Percentiles rank a stretch among this genome's conserved stretches.
Conservation (phyloP, 37 sponge, comb jelly and placozoan genomes). For the Chondrilla cf. caribensis region DNA sequence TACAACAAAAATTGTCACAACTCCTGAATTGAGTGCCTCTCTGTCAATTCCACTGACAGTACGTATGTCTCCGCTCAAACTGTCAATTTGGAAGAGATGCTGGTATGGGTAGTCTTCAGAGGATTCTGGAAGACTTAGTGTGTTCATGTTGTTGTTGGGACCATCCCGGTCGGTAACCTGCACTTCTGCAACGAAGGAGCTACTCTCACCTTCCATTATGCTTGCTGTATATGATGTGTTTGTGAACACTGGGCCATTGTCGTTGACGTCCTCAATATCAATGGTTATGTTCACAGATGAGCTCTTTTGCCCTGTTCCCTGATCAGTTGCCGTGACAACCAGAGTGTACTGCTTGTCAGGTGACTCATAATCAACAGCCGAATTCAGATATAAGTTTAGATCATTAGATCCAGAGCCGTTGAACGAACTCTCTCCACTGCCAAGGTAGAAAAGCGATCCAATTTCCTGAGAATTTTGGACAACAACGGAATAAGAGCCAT, state of each 20-base stretch:
- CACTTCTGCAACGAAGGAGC: conserved; percentile 26
- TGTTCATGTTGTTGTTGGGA: conserved; percentile 6
- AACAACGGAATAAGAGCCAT: not conserved
- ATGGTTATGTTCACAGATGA: conserved; percentile 35
- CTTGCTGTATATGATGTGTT: conserved; percentile 16
- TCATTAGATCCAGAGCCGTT: conserved; percentile 2
- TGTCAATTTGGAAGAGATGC: conserved; percentile 13
- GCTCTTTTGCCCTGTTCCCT: conserved; percentile 18
- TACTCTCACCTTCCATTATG: conserved; percentile 28
- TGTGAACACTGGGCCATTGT: conserved; percentile 60
- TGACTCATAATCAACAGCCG: conserved; percentile 27
- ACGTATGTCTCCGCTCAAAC: conserved; percentile 29
- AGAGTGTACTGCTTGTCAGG: conserved; percentile 28
- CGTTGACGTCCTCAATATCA: conserved; percentile 54
- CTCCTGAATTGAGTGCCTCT: conserved; percentile 1
- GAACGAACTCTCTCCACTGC: not conserved
- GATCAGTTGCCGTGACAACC: conserved; percentile 31
- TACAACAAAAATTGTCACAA: conserved; percentile 24
- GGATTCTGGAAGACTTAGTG: not conserved
- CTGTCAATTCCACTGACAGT: conserved; percentile 35
- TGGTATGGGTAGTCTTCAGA: not conserved
- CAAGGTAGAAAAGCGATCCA: not conserved
- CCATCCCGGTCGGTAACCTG: conserved; percentile 53
- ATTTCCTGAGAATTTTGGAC: not conserved
- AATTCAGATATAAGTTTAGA: conserved; percentile 21